phyloP scores from a whole-genome alignment of 2,113 vertebrate species.

The Stegostoma tigrinum region DNA sequence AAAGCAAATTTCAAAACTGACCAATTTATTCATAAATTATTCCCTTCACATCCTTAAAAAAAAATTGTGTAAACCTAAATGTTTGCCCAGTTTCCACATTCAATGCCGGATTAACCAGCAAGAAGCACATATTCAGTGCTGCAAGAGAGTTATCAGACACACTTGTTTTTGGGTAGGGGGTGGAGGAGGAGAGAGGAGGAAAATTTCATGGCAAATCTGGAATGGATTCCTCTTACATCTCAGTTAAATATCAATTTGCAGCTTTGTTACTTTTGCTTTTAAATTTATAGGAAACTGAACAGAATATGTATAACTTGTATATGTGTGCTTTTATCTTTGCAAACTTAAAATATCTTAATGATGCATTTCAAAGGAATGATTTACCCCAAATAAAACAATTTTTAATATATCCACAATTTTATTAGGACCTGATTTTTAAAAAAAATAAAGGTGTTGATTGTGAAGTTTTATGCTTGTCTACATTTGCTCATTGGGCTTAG shows the following conservation, averaged over 20 bases:
- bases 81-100: background rate
- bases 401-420: background rate
- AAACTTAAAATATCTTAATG: background rate
- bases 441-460: background rate
- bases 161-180: no score
- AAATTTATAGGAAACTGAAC: background rate
- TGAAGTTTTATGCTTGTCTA: background rate
- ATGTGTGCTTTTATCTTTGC: background rate
- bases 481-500: background rate
- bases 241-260: background rate
- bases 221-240: background rate
- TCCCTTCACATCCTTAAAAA: background rate
- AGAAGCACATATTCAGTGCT: background rate
- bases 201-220: background rate
- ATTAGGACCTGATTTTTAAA: background rate
- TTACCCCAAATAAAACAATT: background rate
- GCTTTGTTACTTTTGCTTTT: background rate
- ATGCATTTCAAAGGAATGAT: background rate
- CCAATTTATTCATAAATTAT: background rate
- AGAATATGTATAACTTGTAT: background rate
- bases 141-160: no score
- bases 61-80: background rate
- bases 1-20: background rate
- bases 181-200: background rate
- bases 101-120: background rate